Percentiles rank a stretch among this genome's conserved stretches.
Conservation (phyloP, 2,888 invertebrate species). For the Zele albiditarsus region DNA sequence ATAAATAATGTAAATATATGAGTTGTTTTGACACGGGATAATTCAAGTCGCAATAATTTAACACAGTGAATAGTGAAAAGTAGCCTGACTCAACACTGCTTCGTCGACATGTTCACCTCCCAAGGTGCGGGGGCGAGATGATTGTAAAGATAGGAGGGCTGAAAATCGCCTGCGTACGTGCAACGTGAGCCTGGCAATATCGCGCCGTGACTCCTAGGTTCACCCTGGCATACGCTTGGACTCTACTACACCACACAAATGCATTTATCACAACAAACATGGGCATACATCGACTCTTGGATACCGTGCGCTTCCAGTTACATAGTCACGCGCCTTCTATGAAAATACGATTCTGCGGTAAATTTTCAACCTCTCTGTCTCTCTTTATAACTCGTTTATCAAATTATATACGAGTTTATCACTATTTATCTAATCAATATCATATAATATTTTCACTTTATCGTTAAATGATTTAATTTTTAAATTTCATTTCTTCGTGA, state of each 20-base stretch:
- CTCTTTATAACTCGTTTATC: not conserved
- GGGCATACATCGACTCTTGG: conserved; percentile 51
- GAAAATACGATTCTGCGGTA: conserved; percentile 49
- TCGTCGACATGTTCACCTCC: conserved; percentile 49
- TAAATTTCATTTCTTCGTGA: not conserved
- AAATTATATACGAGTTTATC: conserved; percentile 8
- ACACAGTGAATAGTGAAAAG: conserved; percentile 16
- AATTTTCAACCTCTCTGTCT: conserved; percentile 37
- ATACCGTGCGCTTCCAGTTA: conserved; percentile 37
- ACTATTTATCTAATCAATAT: conserved; percentile 14
- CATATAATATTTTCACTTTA: not conserved
- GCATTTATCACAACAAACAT: conserved; percentile 66
- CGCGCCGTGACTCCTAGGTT: conserved; percentile 56
- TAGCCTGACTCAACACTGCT: conserved; percentile 40
- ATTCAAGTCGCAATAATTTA: conserved; percentile 11
- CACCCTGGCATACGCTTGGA: conserved; percentile 51
- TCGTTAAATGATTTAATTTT: not conserved
- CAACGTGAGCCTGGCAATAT: conserved; percentile 54
- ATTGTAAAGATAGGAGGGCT: conserved; percentile 63
- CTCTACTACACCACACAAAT: conserved; percentile 63
- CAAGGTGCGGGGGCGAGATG: conserved; percentile 53
- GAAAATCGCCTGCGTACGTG: conserved; percentile 69
- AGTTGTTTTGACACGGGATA: not conserved
- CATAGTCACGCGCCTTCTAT: conserved; percentile 53
- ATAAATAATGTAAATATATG: not conserved